Evolutionary conservation across 1,140 invertebrate species (phyloP), one percentile per base, ranked within the genome.

Genomic region (Ooceraea biroi): DNA sequence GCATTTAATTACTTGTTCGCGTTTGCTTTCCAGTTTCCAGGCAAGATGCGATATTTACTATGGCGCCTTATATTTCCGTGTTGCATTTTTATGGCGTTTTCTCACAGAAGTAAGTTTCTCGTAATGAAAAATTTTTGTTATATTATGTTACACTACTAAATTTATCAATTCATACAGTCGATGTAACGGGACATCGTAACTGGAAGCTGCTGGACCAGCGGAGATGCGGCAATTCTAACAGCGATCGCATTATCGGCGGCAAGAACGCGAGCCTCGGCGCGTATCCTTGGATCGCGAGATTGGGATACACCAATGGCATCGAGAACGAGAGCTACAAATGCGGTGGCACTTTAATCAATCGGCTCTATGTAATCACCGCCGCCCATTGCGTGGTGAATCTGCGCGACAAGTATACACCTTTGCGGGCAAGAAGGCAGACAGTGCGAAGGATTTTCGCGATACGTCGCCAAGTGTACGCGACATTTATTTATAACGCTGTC

Each of bases 201-300:
- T 84, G 95, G 1, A 74, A 90, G 41, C 88, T 96, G 1, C 69
- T 97, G 41, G 88, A 93, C 57, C 84, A 86, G 7, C 50, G 82
- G 3, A 87, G 85, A 4, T 95, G 95, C 52, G 95, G 95, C 1
- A 83, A 86, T 12, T 77, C 94, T 0, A 91, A 85, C 14, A 84
- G 90, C 41, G 91, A 95, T 55, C 95, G 93, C 86, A 95, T 96
- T 65, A 92, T 95, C 50, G 95, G 95, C 7, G 96, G 96, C 0
- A 95, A 95, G 48, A 94, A 94, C 73, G 96, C 96, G 0, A 91
- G 89, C 1, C 84, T 96, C 3, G 95, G 94, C 76, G 95, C 96
- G 83, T 96, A 96, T 91, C 96, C 96, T 12, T 96, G 96, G 96
- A 96, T 96, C 95, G 96, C 95, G 0, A 91, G 96, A 0, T 88